Evolutionary conservation across 2,888 invertebrate genomes (phyloP).

Genomic region (Eugnorisma glareosa): DNA sequence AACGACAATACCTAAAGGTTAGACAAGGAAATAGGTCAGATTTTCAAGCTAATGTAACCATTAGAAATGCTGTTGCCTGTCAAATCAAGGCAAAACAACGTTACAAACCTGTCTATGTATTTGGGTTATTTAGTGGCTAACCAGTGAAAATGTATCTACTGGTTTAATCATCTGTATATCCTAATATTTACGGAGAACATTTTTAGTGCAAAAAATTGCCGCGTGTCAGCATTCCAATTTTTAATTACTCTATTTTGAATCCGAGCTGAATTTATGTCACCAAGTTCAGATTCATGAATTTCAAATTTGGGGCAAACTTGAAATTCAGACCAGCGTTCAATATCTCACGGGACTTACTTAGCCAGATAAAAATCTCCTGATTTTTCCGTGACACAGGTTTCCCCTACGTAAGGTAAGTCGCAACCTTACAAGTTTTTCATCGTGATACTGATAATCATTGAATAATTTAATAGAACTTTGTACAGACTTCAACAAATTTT

Average conservation of each 20-base stretch:
- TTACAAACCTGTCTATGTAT: slow-evolving; percentile 29
- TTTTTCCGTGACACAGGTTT: slow-evolving; percentile 22
- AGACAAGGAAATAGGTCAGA: slow-evolving; percentile 27
- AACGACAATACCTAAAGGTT: background rate
- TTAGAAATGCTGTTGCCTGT: slow-evolving; percentile 49
- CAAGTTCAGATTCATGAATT: slow-evolving; percentile 23
- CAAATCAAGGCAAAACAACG: slow-evolving; percentile 43
- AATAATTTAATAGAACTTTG: slow-evolving; percentile 28
- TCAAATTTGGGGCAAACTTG: slow-evolving; percentile 12
- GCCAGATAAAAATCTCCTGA: slow-evolving; percentile 18
- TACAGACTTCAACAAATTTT: too few relatives aligned
- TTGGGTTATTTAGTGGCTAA: slow-evolving; percentile 44
- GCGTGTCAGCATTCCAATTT: background rate
- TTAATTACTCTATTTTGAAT: slow-evolving; percentile 38
- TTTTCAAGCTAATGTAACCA: slow-evolving; percentile 35
- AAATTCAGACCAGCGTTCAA: slow-evolving; percentile 9
- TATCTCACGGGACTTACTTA: slow-evolving; percentile 22
- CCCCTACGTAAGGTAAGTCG: background rate
- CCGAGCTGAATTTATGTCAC: slow-evolving; percentile 6
- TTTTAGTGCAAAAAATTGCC: background rate
- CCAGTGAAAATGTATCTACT: slow-evolving; percentile 10
- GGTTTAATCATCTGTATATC: background rate
- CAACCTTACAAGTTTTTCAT: slow-evolving; percentile 24
- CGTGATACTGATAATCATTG: slow-evolving; percentile 12
- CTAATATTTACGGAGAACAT: background rate